Evolutionary conservation across 2,888 invertebrate genomes (phyloP), one percentile per base, ranked within the genome.

Genomic region (Hipparchia sbordonii): DNA sequence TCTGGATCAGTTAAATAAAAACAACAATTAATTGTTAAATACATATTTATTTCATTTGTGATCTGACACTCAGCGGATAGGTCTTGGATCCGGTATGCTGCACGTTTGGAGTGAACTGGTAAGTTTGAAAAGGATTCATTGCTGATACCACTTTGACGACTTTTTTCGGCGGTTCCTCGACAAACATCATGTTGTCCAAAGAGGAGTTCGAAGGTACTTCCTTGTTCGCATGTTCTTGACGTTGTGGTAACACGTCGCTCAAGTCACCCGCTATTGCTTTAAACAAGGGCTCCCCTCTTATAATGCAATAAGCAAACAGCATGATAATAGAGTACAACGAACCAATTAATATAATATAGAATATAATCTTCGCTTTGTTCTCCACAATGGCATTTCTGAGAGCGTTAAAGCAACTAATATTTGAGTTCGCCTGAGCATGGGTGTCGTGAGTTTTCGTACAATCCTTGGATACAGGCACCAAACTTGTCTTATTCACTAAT

Each of bases 61-160:
- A 73, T 76, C 81, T 77, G 69, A 78, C 70, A 75, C 71, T 81
- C 72, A 78, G 78, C 52, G 80, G 72, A 62, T 74, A 79, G n/a
- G 62, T 74, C 45, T 77, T 78, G 56, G 76, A 77, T 6, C 75
- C 74, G 8, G 70, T 76, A 62, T 52, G 46, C 7, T 84, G 86
- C n/a, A 78, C 73, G 65, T 79, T 82, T 2, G 90, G 88, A 6
- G 86, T 75, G 66, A 87, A 86, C 73, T 85, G 85, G 73, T 90
- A 93, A 2, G 85, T 77, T 76, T 89, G 89, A 45, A 83, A 85
- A 1, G 93, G 93, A 70, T 92, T 90, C 5, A 81, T 75, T 0
- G 90, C 85, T 0, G 93, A 93, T 2, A 93, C 89, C 0, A 93
- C 88, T 73, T 84, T 85, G 3, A 92, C 84, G 0, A 93, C 79